phyloP scores from a whole-genome alignment of 2,888 invertebrate genomes.

The Alcis repandata region DNA sequence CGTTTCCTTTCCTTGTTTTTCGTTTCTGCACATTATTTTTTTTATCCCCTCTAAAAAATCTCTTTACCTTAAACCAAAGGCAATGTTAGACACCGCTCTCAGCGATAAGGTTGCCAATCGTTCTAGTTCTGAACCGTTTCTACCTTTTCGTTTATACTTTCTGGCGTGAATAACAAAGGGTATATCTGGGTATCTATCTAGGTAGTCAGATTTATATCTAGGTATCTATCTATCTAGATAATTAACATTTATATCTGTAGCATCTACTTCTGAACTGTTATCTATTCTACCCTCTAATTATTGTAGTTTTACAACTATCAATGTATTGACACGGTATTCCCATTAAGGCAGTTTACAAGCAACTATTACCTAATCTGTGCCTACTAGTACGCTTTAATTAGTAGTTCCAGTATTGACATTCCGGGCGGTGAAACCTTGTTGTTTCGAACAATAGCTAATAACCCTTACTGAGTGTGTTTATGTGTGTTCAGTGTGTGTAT shows the following conservation, averaged over 20 bases:
- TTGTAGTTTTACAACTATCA: conserved; percentile 1
- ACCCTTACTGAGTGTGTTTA: background rate
- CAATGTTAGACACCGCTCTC: no score
- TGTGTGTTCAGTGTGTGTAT: background rate
- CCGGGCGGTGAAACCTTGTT: background rate
- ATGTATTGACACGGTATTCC: background rate
- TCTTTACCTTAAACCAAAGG: background rate
- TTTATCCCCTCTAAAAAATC: background rate
- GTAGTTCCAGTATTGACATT: conserved; percentile 11
- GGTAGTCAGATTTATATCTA: no score
- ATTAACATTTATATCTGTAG: no score
- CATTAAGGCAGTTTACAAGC: background rate
- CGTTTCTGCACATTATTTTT: no score
- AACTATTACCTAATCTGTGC: background rate
- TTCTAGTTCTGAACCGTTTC: no score
- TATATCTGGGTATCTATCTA: no score
- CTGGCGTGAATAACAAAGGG: no score
- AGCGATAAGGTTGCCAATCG: no score
- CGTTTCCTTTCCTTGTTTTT: no score
- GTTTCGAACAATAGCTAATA: conserved; percentile 2
- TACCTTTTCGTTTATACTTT: no score
- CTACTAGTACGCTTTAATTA: conserved; percentile 1
- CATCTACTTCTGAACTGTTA: no score
- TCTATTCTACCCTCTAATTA: background rate
- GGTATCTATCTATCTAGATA: no score